A percentile compares a stretch with the other conserved stretches of the same genome.
phyloP scores from a whole-genome alignment of 2,113 vertebrate genomes.

The Onychostruthus taczanowskii region DNA sequence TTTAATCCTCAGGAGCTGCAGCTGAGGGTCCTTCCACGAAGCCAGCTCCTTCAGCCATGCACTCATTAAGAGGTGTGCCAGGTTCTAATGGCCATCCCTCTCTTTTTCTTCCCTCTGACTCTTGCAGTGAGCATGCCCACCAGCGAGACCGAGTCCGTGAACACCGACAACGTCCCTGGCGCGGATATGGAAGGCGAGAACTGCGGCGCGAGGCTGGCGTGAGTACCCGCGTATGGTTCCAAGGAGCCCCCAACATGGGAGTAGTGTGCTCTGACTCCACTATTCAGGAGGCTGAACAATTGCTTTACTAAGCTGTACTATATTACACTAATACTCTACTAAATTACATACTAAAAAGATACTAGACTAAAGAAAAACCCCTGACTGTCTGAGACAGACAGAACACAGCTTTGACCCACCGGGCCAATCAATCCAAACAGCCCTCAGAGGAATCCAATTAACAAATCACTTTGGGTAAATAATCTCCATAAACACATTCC shows the following conservation, averaged over 20 bases:
- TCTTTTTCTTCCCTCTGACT: conserved; percentile 34
- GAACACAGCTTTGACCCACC: background rate
- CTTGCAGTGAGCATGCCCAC: conserved; percentile 97
- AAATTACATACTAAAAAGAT: background rate
- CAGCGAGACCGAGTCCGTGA: conserved; percentile 97
- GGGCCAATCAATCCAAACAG: background rate
- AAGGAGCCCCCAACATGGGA: background rate
- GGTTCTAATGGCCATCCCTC: conserved; percentile 9
- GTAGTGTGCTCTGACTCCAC: background rate
- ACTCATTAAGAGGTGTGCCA: background rate
- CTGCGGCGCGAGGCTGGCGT: conserved; percentile 94
- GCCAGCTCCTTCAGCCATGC: background rate
- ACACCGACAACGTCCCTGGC: conserved; percentile 93
- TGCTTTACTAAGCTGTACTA: background rate
- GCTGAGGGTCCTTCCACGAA: background rate
- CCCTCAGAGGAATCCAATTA: background rate
- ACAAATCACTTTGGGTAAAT: background rate
- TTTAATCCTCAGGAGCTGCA: background rate
- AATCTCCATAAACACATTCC: background rate
- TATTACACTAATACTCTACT: background rate
- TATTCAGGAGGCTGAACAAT: background rate
- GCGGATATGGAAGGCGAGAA: conserved; percentile 94
- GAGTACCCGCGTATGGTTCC: conserved; percentile 71
- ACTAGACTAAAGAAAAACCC: background rate
- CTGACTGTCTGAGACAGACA: too few species aligned